Conservation (phyloP, 2,888 invertebrate genomes). For the Ommatoiulus sabulosus region DNA sequence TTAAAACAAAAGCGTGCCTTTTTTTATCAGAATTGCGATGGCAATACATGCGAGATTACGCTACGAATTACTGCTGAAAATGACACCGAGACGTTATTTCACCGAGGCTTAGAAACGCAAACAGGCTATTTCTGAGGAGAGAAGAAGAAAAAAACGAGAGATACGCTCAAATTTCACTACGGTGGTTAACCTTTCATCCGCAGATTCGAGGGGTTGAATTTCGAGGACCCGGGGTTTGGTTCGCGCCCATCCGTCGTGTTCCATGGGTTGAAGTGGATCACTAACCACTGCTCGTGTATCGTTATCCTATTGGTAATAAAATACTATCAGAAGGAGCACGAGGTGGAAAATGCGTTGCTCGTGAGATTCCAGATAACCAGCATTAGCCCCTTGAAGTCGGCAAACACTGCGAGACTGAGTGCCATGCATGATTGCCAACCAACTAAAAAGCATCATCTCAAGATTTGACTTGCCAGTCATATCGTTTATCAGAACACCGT, state of each 20-base stretch:
- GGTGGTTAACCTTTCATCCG: neutral
- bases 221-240: neutral
- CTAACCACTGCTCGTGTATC: neutral
- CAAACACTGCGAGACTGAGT: neutral
- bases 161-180: neutral
- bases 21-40: neutral
- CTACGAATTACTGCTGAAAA: neutral
- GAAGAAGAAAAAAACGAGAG: neutral
- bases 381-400: neutral
- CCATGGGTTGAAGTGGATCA: neutral
- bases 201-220: neutral
- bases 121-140: neutral
- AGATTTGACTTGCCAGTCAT: neutral
- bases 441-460: neutral
- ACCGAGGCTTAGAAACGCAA: neutral
- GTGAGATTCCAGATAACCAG: neutral
- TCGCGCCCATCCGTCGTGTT: neutral
- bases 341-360: too few relatives aligned
- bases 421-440: neutral
- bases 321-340: too few relatives aligned
- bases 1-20: neutral
- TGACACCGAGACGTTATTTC: neutral
- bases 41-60: neutral
- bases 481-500: too few relatives aligned
- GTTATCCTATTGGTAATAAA: neutral